Base-by-base conservation (phyloP, 64 coral and sea anemone genomes). In the Pachyseris speciosa region DNA sequence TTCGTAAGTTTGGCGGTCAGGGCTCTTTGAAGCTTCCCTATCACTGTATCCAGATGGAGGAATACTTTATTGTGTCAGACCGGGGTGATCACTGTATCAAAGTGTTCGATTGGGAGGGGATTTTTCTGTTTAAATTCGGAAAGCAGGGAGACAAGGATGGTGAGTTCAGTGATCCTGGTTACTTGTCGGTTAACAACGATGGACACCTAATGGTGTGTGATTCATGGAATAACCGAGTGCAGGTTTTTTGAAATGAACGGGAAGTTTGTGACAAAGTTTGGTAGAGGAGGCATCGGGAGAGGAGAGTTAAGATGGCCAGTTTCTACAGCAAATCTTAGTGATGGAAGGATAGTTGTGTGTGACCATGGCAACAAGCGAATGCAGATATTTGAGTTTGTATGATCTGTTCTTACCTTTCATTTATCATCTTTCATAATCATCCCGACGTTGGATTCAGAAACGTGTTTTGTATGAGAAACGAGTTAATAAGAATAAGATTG, bases 201-300 rank as follows among this genome's bases (percentile, higher is more conserved):
- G 87, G 78, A 0, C 26, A 75, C 22, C 25, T 89, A 27, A 64
- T 89, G 22, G 51, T 89, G 22, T 89, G 87, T 47, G 87, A 89
- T 67, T 64, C 65, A 64, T 53, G 65, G 27, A 89, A 89, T 67
- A 53, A 89, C 39, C 53, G 87, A 16, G 67, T 89, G 65, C 87
- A 89, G 58, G 75, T 89, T 44, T 78, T n/a, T 89, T 41, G 73
- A 89, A 20, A 17, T 89, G 38, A 89, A 89, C n/a, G 87, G 87
- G 0, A 64, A 89, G 55, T 89, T 72, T 53, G 41, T 90, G 31
- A 90, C 77, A 29, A 67, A 74, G 17, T 90, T 90, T 80, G 75
- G 87, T 16, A 39, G 39, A 16, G 41, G 68, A 13, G 75, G 87
- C n/a, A n/a, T 42, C 69, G 87, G 87, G 10, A 48, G 57, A 24